These are phyloP conservation scores for Auanema sp. DNA, from an alignment of 2,888 invertebrate genomes.

Conservation along the genomic window DNA sequence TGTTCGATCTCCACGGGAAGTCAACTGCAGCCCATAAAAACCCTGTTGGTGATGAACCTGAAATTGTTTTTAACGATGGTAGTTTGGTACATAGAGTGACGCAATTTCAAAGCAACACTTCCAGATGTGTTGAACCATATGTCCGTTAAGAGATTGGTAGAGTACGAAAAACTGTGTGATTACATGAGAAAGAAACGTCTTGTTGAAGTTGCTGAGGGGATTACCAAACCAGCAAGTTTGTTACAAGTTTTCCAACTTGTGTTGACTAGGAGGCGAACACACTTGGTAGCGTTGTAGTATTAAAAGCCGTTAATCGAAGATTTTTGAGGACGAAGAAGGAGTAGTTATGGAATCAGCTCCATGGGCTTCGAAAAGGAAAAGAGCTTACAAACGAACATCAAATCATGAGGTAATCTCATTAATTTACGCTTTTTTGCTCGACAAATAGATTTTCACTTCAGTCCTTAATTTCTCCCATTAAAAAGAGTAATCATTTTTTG, in stretches of 20 bases:
- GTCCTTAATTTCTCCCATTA: no score
- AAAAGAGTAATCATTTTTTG: no score
- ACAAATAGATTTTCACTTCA: no score
- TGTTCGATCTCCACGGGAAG: no score
- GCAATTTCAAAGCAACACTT: conserved; percentile 10
- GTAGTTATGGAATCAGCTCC: neutral
- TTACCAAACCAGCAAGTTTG: conserved; percentile 41
- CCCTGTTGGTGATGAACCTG: neutral
- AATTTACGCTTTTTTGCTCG: no score
- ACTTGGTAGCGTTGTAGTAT: conserved; percentile 23
- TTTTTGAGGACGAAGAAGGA: conserved; percentile 6
- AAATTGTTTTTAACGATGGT: neutral
- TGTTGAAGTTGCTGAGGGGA: conserved; percentile 40
- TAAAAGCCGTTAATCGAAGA: conserved; percentile 7
- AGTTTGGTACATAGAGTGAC: no score
- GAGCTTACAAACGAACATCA: no score
- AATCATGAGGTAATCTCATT: no score
- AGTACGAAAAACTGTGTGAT: conserved; percentile 30
- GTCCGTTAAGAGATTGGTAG: conserved; percentile 19
- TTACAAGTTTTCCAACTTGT: conserved; percentile 28
- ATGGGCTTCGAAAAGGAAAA: no score
- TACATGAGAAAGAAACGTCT: conserved; percentile 25
- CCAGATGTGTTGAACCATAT: conserved; percentile 26
- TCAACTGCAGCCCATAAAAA: conserved; percentile 3
- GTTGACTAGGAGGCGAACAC: conserved; percentile 22